phyloP scores from a whole-genome alignment of 1,140 invertebrate genomes.

The Doryteuthis pealeii region DNA sequence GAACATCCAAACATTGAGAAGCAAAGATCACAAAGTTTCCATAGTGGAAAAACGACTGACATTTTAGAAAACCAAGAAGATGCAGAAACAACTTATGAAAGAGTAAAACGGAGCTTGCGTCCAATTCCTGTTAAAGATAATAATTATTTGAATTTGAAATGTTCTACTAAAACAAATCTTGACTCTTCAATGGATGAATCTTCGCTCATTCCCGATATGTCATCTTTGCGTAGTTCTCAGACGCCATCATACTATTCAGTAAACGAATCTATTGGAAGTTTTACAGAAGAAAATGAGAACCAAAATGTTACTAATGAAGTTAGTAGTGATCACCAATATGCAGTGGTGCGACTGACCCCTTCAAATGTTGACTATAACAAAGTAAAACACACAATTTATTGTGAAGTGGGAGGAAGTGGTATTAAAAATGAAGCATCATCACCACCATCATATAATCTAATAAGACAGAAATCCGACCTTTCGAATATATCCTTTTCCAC shows the following conservation, averaged over 20 bases:
- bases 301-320: background rate
- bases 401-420: background rate
- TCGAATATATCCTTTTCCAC: background rate
- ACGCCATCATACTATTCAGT: background rate
- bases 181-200: background rate
- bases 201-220: background rate
- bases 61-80: too few relatives aligned
- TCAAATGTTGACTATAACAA: background rate
- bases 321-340: background rate
- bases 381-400: background rate
- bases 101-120: background rate
- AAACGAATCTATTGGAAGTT: background rate
- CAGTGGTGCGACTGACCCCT: background rate
- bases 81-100: background rate
- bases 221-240: background rate
- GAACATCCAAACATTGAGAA: background rate
- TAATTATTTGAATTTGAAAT: too few relatives aligned
- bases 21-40: background rate
- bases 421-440: background rate
- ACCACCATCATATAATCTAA: background rate
- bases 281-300: background rate
- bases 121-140: background rate
- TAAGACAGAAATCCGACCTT: background rate
- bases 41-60: background rate
- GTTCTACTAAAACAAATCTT: background rate